These are phyloP conservation scores for Auanema sp. DNA, from an alignment of 2,888 invertebrate species.

Conservation along the genomic window DNA sequence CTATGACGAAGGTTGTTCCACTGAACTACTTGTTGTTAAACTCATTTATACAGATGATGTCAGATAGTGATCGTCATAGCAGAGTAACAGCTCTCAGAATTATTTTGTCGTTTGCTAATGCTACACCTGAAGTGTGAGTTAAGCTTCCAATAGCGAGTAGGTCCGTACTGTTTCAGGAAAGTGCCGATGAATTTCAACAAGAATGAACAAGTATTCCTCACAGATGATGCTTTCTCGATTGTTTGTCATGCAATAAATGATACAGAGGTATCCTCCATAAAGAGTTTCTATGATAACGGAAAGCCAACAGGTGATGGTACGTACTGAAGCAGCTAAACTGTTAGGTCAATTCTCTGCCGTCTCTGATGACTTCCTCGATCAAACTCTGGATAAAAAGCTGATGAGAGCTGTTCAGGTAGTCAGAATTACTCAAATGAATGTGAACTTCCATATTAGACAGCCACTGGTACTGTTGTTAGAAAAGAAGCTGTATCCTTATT, in stretches of 20 bases:
- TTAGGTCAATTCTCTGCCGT: conserved; percentile 82
- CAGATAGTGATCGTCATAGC: conserved; percentile 11
- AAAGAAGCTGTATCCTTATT: conserved; percentile 14
- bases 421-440: conserved; percentile 1
- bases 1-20: conserved; percentile 1
- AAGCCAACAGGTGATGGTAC: conserved; percentile 33
- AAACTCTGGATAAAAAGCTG: conserved; percentile 94
- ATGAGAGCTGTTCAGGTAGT: conserved; percentile 89
- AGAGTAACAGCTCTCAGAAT: conserved; percentile 7
- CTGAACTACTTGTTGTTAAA: too few species aligned
- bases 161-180: conserved; percentile 9
- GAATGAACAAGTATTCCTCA: conserved; percentile 72
- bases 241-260: conserved; percentile 91
- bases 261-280: conserved; percentile 74
- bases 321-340: conserved; percentile 61
- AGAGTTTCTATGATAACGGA: too few species aligned
- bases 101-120: conserved; percentile 2
- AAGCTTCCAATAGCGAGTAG: too few species aligned
- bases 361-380: conserved; percentile 84
- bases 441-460: conserved; percentile 12
- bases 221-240: conserved; percentile 93
- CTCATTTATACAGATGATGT: not conserved
- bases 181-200: conserved; percentile 2
- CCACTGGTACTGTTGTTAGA: conserved; percentile 11
- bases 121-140: not conserved